These are phyloP conservation scores for Lagocephalus sceleratus DNA, from an alignment of 2,797 vertebrate species.

Conservation along the genomic window DNA sequence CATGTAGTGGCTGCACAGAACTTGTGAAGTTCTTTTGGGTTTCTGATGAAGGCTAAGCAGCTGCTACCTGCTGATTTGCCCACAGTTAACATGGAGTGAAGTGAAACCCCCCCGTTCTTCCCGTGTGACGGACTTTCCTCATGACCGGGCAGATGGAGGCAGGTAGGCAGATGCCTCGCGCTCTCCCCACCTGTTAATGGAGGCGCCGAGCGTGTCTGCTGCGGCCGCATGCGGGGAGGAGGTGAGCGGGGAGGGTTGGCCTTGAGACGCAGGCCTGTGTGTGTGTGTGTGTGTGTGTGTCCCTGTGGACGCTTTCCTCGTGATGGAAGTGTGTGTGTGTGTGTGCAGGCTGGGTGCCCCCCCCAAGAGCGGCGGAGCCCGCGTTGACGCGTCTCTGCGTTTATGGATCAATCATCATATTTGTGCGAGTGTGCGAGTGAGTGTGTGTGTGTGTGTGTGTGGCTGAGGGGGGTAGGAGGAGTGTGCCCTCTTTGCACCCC, in stretches of 20 bases:
- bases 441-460: constrained; percentile 31
- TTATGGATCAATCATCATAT: constrained; percentile 24
- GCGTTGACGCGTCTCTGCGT: constrained; percentile 14
- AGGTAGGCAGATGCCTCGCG: constrained; percentile 68
- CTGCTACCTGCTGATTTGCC: too few relatives aligned
- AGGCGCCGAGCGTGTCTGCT: constrained; percentile 43
- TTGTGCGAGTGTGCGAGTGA: constrained; percentile 25
- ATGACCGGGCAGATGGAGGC: constrained; percentile 57
- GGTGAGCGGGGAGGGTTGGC: constrained; percentile 16
- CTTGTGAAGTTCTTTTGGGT: too few relatives aligned
- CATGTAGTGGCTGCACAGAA: too few relatives aligned
- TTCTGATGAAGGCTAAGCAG: too few relatives aligned
- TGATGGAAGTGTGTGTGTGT: too few relatives aligned
- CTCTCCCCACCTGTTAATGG: constrained; percentile 69
- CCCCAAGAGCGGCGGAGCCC: neutral
- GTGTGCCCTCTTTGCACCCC: constrained; percentile 62
- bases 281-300: constrained; percentile 2
- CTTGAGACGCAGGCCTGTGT: constrained; percentile 33
- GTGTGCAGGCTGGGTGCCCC: constrained; percentile 3
- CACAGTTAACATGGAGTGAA: too few relatives aligned
- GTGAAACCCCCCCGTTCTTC: too few relatives aligned
- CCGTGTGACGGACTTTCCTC: neutral
- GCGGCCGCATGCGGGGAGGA: constrained; percentile 18
- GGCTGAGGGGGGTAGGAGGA: constrained; percentile 50
- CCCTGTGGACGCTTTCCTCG: constrained; percentile 1